Evolutionary conservation across 2,797 vertebrate species (phyloP), one percentile per base, ranked within the genome.

Genomic region (Mastacembelus armatus): DNA sequence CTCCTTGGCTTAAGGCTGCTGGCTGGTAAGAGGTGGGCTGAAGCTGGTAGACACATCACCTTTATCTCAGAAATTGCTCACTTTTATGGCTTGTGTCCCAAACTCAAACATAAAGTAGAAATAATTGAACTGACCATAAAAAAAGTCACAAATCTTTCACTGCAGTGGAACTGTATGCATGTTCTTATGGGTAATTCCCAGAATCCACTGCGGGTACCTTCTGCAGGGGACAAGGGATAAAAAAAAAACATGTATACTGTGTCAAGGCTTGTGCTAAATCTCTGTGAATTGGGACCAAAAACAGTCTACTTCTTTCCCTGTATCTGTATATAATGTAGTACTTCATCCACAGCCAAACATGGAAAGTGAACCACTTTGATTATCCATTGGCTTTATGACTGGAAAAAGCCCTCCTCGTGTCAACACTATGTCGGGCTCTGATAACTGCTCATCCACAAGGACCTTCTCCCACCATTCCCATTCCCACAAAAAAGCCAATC

Each of bases 211-310:
- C 63, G 45, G 21, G 8, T 0, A 1, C 42, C 35, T 66, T 38
- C 39, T 45, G 61, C 33, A 69, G 43, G 52, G n/a, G n/a, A n/a
- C n/a, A n/a, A n/a, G n/a, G n/a, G n/a, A n/a, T n/a, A n/a, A n/a
- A n/a, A n/a, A n/a, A n/a, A n/a, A n/a, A n/a, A n/a, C n/a, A n/a
- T n/a, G 51, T 71, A 66, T 81, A 61, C 42, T 66, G 44, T 65
- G 71, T 81, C 78, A 65, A 71, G 45, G 65, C 50, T 51, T 57
- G 44, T 71, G 32, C 30, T 58, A 80, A 78, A 82, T 77, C 62
- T 66, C 40, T 49, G 42, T 74, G 45, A 54, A 71, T 58, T 61
- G 40, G 60, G 38, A 71, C 71, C 26, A 72, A 51, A 74, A 75
- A 74, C 54, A 68, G 43, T 70, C 44, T 38, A 38, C 43, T 60